Evolutionary conservation across 2,113 vertebrate species (phyloP).

Genomic region (Lophotis ruficrista): DNA sequence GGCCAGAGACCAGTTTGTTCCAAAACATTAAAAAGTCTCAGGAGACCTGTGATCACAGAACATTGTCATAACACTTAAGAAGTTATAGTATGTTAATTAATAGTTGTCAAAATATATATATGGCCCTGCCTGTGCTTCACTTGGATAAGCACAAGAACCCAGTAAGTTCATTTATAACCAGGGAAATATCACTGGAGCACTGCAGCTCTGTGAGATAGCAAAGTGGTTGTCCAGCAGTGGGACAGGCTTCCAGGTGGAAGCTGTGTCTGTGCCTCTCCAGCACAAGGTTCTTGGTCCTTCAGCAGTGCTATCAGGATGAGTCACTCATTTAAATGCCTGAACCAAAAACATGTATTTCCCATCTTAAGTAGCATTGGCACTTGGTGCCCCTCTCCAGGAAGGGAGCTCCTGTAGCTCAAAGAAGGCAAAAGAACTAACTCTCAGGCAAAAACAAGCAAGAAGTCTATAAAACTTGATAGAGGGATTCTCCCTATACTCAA

Average conservation of each 20-base stretch:
- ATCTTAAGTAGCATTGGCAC: background rate
- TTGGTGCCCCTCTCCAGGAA: background rate
- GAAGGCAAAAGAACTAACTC: background rate
- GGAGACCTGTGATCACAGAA: background rate
- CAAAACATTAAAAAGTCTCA: background rate
- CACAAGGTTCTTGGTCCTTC: background rate
- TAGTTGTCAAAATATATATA: background rate
- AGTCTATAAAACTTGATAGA: background rate
- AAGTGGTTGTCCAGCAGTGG: background rate
- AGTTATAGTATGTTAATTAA: slow-evolving; percentile 12
- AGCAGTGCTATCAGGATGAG: background rate
- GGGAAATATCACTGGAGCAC: background rate
- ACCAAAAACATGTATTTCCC: background rate
- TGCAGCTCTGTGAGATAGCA: background rate
- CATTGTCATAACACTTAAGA: slow-evolving; percentile 6
- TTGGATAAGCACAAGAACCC: background rate
- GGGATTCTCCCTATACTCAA: background rate
- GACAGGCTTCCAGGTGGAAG: background rate
- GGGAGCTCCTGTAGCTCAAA: background rate
- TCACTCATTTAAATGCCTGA: background rate
- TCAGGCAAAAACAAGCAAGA: background rate
- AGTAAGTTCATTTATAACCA: background rate
- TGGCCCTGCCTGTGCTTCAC: background rate
- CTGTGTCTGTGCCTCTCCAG: background rate
- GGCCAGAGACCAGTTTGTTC: background rate